Evolutionary conservation across 2,888 invertebrate species (phyloP), one percentile per base, ranked within the genome.

Genomic region (Empis livida): DNA sequence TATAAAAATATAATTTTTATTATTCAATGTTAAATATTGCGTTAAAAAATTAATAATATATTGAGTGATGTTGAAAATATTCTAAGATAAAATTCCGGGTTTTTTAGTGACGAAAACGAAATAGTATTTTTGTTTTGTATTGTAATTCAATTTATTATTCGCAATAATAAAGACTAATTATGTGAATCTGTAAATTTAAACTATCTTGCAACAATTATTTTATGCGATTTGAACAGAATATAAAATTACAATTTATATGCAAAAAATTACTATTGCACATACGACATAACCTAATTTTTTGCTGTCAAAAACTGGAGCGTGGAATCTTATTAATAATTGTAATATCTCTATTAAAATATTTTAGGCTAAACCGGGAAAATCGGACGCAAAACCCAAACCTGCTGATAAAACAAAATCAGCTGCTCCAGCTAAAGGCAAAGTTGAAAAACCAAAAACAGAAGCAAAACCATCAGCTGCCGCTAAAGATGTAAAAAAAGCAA

Each of bases 351-450:
- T 32, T 8, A 13, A 13, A 13, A 35, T n/a, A 15, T 23, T 46
- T 15, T 52, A 68, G 68, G 64, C 67, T 55, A 69, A 69, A 57
- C 58, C 63, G 56, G 64, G 62, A 51, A 68, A 68, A 56, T 56
- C 64, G 43, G 57, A 68, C 50, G 58, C 61, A 23, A 68, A 68
- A 57, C 59, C 64, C 53, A 63, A 55, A 45, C 42, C 65, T 38
- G 64, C 65, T 38, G 56, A 55, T 15, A 56, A 57, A 48, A 52
- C 55, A 35, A 65, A 64, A 53, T 53, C 64, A 13, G 57, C 63
- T 44, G 58, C 62, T 14, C 49, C 65, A 45, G 63, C 65, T 45
- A 68, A 68, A 53, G 66, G 66, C 47, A 67, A 67, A 51, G 66
- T 67, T 47, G 68, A 67, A 53, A 68, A 68, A 54, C 62, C 68